phyloP scores from a whole-genome alignment of 2,888 invertebrate genomes.

The Drosophila yooni region DNA sequence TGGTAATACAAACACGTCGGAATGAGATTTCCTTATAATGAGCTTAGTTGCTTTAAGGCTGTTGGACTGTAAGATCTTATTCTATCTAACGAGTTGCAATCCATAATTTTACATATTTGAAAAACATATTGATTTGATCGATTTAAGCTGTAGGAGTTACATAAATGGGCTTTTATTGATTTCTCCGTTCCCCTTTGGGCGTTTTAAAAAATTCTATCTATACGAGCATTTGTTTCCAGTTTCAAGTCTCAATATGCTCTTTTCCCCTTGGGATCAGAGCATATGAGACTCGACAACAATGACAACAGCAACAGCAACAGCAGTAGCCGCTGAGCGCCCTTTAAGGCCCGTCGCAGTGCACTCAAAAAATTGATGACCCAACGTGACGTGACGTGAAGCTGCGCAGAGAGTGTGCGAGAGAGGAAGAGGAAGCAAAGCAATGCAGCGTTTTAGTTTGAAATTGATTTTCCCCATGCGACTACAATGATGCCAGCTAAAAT shows the following conservation, averaged over 20 bases:
- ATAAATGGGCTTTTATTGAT: neutral
- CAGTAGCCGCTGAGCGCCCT: constrained; percentile 54
- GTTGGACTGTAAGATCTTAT: neutral
- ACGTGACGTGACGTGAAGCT: constrained; percentile 75
- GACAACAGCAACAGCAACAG: constrained; percentile 58
- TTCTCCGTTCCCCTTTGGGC: neutral
- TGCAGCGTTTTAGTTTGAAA: constrained; percentile 72
- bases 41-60: neutral
- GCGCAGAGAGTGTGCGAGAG: constrained; percentile 3
- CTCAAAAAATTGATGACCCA: constrained; percentile 81
- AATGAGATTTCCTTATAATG: neutral
- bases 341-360: constrained; percentile 73
- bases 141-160: neutral
- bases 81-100: neutral
- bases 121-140: neutral
- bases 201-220: neutral
- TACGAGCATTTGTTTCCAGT: neutral
- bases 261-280: neutral
- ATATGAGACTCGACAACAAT: constrained; percentile 53
- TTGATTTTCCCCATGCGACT: constrained; percentile 74
- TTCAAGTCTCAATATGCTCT: neutral
- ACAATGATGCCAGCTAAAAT: constrained; percentile 40
- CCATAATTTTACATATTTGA: neutral
- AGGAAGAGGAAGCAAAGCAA: constrained; percentile 42
- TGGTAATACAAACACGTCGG: neutral